Evolutionary conservation across 2,113 vertebrate species (phyloP).

Genomic region (Perca fluviatilis): DNA sequence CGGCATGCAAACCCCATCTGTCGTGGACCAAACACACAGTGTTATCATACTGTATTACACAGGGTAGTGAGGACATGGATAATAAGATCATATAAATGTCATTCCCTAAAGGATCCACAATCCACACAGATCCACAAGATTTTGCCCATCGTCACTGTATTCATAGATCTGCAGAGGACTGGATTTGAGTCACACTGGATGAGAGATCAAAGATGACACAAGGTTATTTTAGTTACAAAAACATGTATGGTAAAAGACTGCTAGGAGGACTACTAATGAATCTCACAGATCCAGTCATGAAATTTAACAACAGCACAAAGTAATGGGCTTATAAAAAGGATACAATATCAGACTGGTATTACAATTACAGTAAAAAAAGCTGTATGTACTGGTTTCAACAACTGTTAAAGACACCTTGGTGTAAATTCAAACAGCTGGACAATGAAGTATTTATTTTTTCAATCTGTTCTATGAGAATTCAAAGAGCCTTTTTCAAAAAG

Average conservation of each 20-base stretch:
- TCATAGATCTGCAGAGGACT: background rate
- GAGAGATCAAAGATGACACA: slow-evolving; percentile 34
- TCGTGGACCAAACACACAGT: slow-evolving; percentile 14
- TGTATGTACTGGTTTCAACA: background rate
- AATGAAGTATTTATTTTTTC: background rate
- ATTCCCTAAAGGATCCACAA: background rate
- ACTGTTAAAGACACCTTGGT: background rate
- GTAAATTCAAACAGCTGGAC: background rate
- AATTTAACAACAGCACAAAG: slow-evolving; percentile 27
- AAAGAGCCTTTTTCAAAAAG: background rate
- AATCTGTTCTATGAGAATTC: background rate
- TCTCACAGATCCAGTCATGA: slow-evolving; percentile 22
- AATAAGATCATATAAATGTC: slow-evolving; percentile 22
- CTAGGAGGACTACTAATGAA: background rate
- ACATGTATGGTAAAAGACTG: slow-evolving; percentile 17
- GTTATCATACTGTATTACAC: background rate
- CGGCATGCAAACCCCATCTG: slow-evolving; percentile 53
- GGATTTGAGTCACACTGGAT: background rate
- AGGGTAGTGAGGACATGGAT: slow-evolving; percentile 12
- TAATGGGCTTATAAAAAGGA: slow-evolving; percentile 11
- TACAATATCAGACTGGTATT: slow-evolving; percentile 21
- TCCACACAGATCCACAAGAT: slow-evolving; percentile 24
- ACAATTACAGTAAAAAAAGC: background rate
- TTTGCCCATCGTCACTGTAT: background rate
- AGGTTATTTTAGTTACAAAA: slow-evolving; percentile 13